A percentile compares a stretch with the other conserved stretches of the same genome.
Conservation (phyloP, 2,888 invertebrate species). For the Tiliacea aurago region DNA sequence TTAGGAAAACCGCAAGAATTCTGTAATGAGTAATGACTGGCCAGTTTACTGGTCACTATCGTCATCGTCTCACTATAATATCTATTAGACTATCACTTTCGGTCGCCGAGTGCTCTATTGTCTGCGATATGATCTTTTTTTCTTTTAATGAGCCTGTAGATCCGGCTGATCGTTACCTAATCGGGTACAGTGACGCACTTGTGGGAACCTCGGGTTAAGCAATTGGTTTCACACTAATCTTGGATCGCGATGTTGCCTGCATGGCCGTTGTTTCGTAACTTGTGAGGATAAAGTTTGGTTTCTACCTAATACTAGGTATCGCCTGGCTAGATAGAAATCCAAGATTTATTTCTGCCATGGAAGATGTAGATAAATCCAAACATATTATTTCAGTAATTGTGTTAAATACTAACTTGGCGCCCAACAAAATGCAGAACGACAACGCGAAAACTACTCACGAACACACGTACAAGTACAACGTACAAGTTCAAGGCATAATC, state of each 20-base stretch:
- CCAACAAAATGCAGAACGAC: not conserved
- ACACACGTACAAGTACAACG: not conserved
- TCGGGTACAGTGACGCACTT: conserved; percentile 82
- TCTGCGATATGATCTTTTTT: conserved; percentile 87
- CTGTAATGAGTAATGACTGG: conserved; percentile 78
- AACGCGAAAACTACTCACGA: not conserved
- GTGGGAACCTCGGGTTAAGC: conserved; percentile 81
- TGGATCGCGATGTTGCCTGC: conserved; percentile 41
- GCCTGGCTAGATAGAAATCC: not conserved
- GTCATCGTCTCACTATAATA: conserved; percentile 81
- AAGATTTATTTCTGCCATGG: conserved; percentile 10
- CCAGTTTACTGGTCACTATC: conserved; percentile 76
- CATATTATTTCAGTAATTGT: conserved; percentile 1
- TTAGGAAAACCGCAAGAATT: conserved; percentile 65
- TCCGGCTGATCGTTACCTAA: conserved; percentile 88
- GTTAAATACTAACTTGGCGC: not conserved
- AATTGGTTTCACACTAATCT: conserved; percentile 76
- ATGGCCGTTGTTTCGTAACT: conserved; percentile 39
- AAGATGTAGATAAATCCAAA: not conserved
- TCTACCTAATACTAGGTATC: conserved; percentile 26
- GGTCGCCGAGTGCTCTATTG: conserved; percentile 87
- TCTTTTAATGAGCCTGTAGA: conserved; percentile 85
- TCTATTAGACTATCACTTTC: conserved; percentile 89
- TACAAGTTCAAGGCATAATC: conserved; percentile 1
- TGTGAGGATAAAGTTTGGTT: conserved; percentile 32